Evolutionary conservation across 2,797 vertebrate genomes (phyloP).

Genomic region (Enteromius radiatus): DNA sequence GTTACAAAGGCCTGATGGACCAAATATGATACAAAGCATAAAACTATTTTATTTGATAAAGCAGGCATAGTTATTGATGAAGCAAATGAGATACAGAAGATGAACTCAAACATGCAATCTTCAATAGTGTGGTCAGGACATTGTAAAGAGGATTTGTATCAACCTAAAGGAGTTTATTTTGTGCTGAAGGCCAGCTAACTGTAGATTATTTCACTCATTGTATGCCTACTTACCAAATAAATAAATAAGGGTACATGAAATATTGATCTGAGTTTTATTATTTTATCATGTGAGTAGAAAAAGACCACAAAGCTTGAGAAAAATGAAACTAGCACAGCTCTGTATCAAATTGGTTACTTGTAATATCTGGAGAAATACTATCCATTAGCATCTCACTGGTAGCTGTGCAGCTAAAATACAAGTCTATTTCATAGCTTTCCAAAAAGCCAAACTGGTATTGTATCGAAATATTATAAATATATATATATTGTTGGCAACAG

Average conservation of each 20-base stretch:
- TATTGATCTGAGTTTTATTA: slow-evolving; percentile 28
- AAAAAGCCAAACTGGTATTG: background rate
- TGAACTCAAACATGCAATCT: background rate
- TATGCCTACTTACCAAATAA: slow-evolving; percentile 12
- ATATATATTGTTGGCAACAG: background rate
- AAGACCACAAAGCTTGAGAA: slow-evolving; percentile 3
- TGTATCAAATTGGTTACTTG: background rate
- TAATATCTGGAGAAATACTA: slow-evolving; percentile 1
- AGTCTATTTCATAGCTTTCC: slow-evolving; percentile 9
- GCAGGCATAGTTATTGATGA: background rate
- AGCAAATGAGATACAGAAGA: background rate
- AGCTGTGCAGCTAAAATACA: background rate
- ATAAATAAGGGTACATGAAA: background rate
- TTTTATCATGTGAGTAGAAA: slow-evolving; percentile 14
- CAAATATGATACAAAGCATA: background rate
- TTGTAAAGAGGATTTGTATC: background rate
- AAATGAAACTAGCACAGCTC: slow-evolving; percentile 15
- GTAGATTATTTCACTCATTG: slow-evolving; percentile 22
- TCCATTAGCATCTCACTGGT: slow-evolving; percentile 7
- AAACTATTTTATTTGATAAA: background rate
- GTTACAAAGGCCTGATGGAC: background rate
- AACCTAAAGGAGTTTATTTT: background rate
- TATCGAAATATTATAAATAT: background rate
- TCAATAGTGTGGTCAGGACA: background rate
- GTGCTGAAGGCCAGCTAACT: background rate